Conservation (phyloP, 2,888 invertebrate species). For the Pedicia rivosa region DNA sequence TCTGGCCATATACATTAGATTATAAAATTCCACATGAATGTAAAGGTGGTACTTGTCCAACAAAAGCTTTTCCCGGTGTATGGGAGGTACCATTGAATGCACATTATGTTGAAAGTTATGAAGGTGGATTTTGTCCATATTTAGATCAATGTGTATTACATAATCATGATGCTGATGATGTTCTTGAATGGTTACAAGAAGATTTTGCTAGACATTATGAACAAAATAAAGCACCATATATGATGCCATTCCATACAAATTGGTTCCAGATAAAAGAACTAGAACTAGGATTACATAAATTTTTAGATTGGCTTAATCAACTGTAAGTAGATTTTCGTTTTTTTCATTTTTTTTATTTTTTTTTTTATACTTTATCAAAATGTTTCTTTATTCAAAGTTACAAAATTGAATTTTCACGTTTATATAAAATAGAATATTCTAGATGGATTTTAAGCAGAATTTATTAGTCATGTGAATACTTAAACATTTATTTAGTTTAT, state of each 20-base stretch:
- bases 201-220: conserved; percentile 74
- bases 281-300: conserved; percentile 68
- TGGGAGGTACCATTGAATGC: conserved; percentile 88
- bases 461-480: no score
- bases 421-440: no score
- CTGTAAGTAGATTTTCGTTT: conserved; percentile 36
- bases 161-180: conserved; percentile 62
- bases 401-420: no score
- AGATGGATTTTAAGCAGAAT: no score
- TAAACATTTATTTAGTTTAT: no score
- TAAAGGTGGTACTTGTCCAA: conserved; percentile 82
- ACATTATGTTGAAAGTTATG: conserved; percentile 73
- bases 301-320: conserved; percentile 62
- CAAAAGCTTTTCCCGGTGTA: conserved; percentile 79
- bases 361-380: not conserved
- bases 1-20: conserved; percentile 92
- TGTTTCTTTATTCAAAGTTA: no score
- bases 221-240: conserved; percentile 78
- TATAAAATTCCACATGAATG: conserved; percentile 87
- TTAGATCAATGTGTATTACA: conserved; percentile 84
- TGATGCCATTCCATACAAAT: conserved; percentile 93
- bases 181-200: conserved; percentile 77
- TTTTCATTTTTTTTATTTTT: no score
- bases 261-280: conserved; percentile 86
- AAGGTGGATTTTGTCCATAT: conserved; percentile 85